Evolutionary conservation across 1,140 invertebrate genomes (phyloP), one percentile per base, ranked within the genome.

Genomic region (Caenorhabditis briggsae): DNA sequence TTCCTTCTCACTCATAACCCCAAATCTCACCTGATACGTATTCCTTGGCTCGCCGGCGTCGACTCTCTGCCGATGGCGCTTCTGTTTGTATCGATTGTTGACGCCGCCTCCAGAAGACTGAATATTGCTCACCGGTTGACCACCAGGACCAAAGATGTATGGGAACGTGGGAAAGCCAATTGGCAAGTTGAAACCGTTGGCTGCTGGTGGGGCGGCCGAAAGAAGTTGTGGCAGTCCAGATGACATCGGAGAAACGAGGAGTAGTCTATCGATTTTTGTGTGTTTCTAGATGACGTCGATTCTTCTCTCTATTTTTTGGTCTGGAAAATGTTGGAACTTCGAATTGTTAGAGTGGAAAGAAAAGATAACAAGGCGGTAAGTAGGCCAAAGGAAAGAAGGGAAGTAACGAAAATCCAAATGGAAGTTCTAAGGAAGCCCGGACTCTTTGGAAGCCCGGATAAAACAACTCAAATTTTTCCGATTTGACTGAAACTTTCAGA

Each of bases 41-140:
- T 96, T 96, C 93, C 96, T 95, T 93, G 96, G 96, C 94, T 96
- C 96, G 92, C 96, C 96, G 94, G 96, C 96, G 95, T 96, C 96
- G 94, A 96, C 96, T 94, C 96, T 95, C 95, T 96, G 96, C 95
- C 96, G 95, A 94, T 65, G 56, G 5, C 89, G 58, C 55, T 89
- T 90, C 33, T 86, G 83, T 64, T 89, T 89, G 84, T 84, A 84
- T 48, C 88, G 85, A 85, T 48, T 83, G 53, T 84, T 20, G n/a
- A 58, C 12, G 83, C 33, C 3, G 33, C 33, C 33, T 33, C 33
- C 33, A 33, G 33, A 33, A 33, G 33, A 2, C 33, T 33, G 33
- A 46, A 14, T 70, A 87, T 61, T 16, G 12, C 50, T 16, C 50
- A 14, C 50, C 48, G 86, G 41, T 84, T 25, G 82, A 83, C 33